Evolutionary conservation across 2,797 vertebrate genomes (phyloP), one percentile per base, ranked within the genome.

Genomic region (Pachyuromys duprasi): DNA sequence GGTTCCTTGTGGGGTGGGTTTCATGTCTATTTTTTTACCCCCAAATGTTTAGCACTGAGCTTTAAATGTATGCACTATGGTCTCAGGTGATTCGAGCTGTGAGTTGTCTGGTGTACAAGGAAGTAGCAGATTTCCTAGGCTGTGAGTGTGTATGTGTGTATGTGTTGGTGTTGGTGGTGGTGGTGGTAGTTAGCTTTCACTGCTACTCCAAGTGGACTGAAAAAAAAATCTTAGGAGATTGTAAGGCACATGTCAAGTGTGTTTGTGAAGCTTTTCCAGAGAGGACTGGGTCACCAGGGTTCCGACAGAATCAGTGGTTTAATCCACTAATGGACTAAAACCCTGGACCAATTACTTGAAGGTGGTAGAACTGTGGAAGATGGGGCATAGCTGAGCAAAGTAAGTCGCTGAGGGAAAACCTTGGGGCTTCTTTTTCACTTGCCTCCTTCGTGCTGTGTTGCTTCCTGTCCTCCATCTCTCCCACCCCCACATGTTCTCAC

Each of bases 1-100:
- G 76, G 36, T 28, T 69, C 69, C 57, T 79, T 53, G 15, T 57
- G 31, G 24, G 42, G 39, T 72, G 36, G 42, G 49, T 75, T 81
- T 93, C 78, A 15, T 15, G 15, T 69, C 74, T 63, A 86, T 57
- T 79, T 22, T 36, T 90, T 36, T 42, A 57, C 13, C 20, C 79
- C 69, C 86, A 33, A 57, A 75, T 80, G 69, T 79, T 62, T 49
- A 49, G n/a, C 33, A 82, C 5, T 93, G 70, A 62, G 78, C n/a
- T 76, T 65, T 42, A 90, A 89, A 13, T 13, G 31, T 60, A 72
- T 0, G 20, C 14, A 33, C 24, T 33, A 3, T n/a, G 28, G 42
- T 79, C 55, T n/a, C 36, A 89, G 81, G 36, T 92, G 69, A 74
- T 82, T n/a, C 89, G 80, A 93, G 42, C n/a, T 42, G 15, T 60